Evolutionary conservation across 2,888 invertebrate species (phyloP).

Genomic region (Eurytoma adleriae): DNA sequence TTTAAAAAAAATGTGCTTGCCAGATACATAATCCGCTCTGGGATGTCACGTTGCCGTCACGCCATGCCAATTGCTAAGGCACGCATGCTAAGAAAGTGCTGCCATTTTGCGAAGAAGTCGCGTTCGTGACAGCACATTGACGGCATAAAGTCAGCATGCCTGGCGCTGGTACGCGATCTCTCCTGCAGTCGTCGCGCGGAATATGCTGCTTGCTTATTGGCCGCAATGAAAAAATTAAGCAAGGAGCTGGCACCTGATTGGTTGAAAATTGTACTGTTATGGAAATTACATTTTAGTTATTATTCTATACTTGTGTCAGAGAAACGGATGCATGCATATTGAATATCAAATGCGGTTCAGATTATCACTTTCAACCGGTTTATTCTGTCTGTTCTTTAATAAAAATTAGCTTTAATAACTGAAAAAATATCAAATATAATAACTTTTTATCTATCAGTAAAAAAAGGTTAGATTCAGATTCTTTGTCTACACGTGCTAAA

Average conservation of each 20-base stretch:
- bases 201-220: too few relatives aligned
- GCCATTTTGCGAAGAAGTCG: too few relatives aligned
- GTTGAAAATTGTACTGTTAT: not conserved
- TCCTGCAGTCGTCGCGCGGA: too few relatives aligned
- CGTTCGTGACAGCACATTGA: too few relatives aligned
- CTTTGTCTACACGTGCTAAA: not conserved
- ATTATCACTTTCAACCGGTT: not conserved
- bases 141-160: too few relatives aligned
- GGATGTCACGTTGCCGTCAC: too few relatives aligned
- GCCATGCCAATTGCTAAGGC: too few relatives aligned
- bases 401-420: not conserved
- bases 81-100: too few relatives aligned
- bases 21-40: too few relatives aligned
- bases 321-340: not conserved
- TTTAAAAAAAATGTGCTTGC: too few relatives aligned
- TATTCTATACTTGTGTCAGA: conserved; percentile 11
- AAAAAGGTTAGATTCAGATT: not conserved
- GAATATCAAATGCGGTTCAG: not conserved
- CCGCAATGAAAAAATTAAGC: not conserved
- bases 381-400: not conserved
- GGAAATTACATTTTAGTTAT: conserved; percentile 4
- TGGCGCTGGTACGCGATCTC: too few relatives aligned
- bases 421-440: too few relatives aligned
- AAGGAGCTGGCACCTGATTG: not conserved
- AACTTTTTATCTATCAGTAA: not conserved